Conservation (phyloP, 2,888 invertebrate species). For the Melieria picta region DNA sequence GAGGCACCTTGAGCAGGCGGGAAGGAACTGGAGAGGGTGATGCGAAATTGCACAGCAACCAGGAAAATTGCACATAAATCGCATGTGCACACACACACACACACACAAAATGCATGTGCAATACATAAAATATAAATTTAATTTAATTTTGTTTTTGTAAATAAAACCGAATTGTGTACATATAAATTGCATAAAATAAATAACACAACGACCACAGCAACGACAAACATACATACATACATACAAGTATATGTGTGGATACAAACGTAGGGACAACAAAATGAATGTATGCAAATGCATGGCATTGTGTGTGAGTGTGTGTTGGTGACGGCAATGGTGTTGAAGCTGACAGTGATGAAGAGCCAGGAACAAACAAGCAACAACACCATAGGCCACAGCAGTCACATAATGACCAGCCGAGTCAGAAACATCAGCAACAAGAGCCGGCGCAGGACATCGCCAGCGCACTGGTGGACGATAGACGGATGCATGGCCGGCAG, state of each 20-base stretch:
- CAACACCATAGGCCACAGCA: neutral
- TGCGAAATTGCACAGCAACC: no score
- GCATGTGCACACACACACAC: conserved; percentile 5
- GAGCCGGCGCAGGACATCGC: neutral
- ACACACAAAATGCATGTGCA: neutral
- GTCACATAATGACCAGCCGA: neutral
- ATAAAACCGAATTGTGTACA: neutral
- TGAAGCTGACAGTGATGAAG: conserved; percentile 33
- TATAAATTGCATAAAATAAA: neutral
- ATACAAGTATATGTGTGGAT: neutral
- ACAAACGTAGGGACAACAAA: neutral
- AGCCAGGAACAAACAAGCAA: conserved; percentile 7
- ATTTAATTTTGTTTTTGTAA: neutral
- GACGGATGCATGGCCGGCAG: neutral
- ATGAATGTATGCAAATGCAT: neutral
- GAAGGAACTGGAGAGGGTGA: no score
- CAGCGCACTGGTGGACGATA: neutral
- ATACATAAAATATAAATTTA: neutral
- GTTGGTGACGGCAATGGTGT: conserved; percentile 18
- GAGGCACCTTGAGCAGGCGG: no score
- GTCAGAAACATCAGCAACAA: neutral
- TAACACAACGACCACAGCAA: neutral
- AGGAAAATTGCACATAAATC: neutral
- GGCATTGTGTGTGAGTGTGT: conserved; percentile 14
- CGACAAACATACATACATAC: neutral